Percentiles rank a stretch among this genome's conserved stretches.
phyloP scores from a whole-genome alignment of 2,113 vertebrate genomes.

The Antigone vipio region DNA sequence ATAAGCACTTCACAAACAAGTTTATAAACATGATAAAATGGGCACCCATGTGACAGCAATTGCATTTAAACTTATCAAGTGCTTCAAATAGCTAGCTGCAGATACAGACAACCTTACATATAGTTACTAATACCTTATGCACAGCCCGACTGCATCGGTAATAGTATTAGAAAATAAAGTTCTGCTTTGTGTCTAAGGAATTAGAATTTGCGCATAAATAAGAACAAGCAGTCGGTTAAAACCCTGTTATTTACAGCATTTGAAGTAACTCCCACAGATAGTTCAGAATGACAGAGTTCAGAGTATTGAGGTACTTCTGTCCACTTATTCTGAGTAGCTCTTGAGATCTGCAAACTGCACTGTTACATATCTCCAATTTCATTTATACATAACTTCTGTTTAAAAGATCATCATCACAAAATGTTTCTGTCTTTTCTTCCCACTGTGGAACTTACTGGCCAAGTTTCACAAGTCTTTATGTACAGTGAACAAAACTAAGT shows the following conservation, averaged over 20 bases:
- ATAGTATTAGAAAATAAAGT: neutral
- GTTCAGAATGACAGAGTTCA: neutral
- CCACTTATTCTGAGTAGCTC: neutral
- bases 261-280: neutral
- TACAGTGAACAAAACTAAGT: neutral
- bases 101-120: neutral
- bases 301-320: neutral
- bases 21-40: neutral
- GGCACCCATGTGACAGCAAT: neutral
- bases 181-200: neutral
- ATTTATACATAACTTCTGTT: neutral
- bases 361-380: neutral
- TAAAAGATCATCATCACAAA: neutral
- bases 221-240: neutral
- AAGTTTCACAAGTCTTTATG: neutral
- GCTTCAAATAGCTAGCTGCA: neutral
- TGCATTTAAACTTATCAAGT: conserved; percentile 2
- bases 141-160: neutral
- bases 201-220: neutral
- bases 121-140: neutral
- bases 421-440: neutral
- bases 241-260: neutral
- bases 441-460: neutral
- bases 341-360: neutral
- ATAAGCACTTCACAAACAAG: neutral